These are phyloP conservation scores for Siphonodentalium dalli DNA, from an alignment of 2,888 invertebrate species.

Conservation along the genomic window DNA sequence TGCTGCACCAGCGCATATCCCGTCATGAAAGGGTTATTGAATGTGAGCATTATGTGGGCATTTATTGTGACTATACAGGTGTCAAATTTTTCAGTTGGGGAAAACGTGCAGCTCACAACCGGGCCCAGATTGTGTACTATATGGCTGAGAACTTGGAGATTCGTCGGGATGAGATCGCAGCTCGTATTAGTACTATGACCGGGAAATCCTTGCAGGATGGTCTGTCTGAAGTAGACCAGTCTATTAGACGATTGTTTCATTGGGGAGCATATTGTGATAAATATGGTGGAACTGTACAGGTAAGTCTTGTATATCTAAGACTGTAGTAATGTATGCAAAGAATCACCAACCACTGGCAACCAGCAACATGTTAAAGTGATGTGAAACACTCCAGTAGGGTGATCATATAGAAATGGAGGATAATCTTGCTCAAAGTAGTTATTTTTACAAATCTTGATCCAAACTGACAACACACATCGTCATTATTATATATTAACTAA, in stretches of 20 bases:
- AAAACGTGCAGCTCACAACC: conserved; percentile 63
- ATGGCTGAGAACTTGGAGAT: conserved; percentile 66
- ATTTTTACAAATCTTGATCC: no score
- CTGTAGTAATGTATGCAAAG: not conserved
- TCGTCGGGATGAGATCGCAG: conserved; percentile 56
- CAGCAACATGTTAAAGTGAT: no score
- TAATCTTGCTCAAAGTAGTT: no score
- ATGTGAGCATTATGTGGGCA: not conserved
- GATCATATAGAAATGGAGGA: no score
- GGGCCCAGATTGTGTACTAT: conserved; percentile 66
- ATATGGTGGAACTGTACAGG: conserved; percentile 64
- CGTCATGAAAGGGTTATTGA: no score
- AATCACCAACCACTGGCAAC: no score
- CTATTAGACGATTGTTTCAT: conserved; percentile 64
- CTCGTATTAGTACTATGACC: conserved; percentile 53
- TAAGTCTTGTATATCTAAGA: no score
- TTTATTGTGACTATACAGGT: no score
- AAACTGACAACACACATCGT: no score
- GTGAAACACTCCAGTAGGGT: no score
- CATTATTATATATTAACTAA: no score
- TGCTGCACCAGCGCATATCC: no score
- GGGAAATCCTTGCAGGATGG: conserved; percentile 45
- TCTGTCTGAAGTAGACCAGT: conserved; percentile 53
- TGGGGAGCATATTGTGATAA: conserved; percentile 67
- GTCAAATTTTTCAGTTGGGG: conserved; percentile 59